Conservation (phyloP, 2,888 invertebrate genomes). For the Amphipyra tragopoginis region DNA sequence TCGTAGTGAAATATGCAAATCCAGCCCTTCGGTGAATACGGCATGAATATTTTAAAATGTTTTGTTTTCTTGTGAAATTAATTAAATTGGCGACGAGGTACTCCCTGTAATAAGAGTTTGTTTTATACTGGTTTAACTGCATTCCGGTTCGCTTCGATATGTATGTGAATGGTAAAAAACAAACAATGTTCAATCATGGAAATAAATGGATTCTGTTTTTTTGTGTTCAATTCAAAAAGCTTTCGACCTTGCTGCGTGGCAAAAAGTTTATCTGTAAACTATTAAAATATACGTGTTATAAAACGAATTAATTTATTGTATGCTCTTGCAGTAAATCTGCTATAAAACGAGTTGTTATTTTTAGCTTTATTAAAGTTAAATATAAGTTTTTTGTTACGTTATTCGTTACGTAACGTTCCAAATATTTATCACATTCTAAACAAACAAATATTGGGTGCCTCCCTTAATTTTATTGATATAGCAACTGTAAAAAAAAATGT, state of each 20-base stretch:
- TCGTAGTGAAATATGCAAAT: slow-evolving; percentile 76
- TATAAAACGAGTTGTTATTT: slow-evolving; percentile 28
- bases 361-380: slow-evolving; percentile 6
- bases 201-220: slow-evolving; percentile 49
- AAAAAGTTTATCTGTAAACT: slow-evolving; percentile 36
- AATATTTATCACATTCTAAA: too few species aligned
- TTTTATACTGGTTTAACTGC: slow-evolving; percentile 42
- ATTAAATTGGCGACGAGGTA: slow-evolving; percentile 68
- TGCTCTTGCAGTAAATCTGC: slow-evolving; percentile 19
- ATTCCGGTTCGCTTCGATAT: slow-evolving; percentile 34
- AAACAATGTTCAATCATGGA: slow-evolving; percentile 55
- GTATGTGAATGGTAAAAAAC: slow-evolving; percentile 39
- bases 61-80: slow-evolving; percentile 76
- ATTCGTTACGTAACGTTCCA: too few species aligned
- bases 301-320: slow-evolving; percentile 38
- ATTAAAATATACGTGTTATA: slow-evolving; percentile 30
- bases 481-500: too few species aligned
- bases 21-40: slow-evolving; percentile 73
- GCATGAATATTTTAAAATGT: slow-evolving; percentile 76
- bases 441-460: too few species aligned
- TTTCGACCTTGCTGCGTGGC: slow-evolving; percentile 26
- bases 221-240: slow-evolving; percentile 35
- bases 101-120: slow-evolving; percentile 41
- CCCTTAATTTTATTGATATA: too few species aligned
- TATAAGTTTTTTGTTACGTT: slow-evolving; percentile 5